Conservation (phyloP, 2,888 invertebrate species). For the Conomelus anceps region DNA sequence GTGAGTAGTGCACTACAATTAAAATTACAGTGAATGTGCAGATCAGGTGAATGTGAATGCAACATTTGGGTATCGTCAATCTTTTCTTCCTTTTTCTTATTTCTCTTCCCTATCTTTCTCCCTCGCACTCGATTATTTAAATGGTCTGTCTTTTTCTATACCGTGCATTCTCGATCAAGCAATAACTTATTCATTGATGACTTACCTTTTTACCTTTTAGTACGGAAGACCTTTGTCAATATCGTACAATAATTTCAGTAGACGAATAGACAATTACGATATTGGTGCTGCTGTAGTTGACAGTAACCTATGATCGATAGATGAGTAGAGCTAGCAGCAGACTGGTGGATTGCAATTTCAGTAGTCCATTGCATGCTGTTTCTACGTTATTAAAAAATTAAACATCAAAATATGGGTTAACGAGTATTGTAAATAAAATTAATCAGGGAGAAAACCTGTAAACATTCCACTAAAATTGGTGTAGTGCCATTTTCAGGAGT, state of each 20-base stretch:
- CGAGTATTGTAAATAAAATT: background rate
- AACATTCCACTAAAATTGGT: background rate
- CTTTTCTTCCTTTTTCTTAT: background rate
- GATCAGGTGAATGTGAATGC: background rate
- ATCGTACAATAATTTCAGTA: too few relatives aligned
- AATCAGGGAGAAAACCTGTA: background rate
- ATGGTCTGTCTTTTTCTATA: background rate
- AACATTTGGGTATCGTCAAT: background rate
- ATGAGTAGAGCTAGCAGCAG: background rate
- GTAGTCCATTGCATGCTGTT: background rate
- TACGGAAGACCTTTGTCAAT: background rate
- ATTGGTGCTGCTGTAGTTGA: too few relatives aligned
- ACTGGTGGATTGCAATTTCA: background rate
- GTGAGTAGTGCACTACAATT: background rate
- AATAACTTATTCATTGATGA: background rate
- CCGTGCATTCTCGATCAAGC: background rate
- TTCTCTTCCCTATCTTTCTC: background rate
- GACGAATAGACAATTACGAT: too few relatives aligned
- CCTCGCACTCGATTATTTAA: too few relatives aligned
- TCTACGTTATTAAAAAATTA: background rate
- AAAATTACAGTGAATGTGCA: too few relatives aligned
- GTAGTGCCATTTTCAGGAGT: background rate
- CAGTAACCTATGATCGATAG: background rate
- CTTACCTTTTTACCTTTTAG: too few relatives aligned
- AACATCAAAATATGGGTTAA: background rate